Percentiles rank a stretch among this genome's conserved stretches.
These are phyloP conservation scores for Drosophila prostipennis DNA, from an alignment of 2,888 invertebrate species.

Conservation along the genomic window DNA sequence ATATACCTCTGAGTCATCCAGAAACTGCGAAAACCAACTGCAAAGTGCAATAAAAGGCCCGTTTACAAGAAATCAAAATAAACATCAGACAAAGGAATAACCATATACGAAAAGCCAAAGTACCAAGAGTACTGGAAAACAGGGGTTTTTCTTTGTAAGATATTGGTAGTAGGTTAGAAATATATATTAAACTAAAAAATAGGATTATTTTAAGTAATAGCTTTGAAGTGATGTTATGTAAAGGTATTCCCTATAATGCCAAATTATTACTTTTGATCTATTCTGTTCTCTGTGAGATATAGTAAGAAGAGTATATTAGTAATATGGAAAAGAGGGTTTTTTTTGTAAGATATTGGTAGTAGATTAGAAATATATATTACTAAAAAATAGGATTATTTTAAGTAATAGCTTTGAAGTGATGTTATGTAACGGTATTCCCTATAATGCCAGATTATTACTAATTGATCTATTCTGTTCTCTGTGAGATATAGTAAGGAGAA, in stretches of 20 bases:
- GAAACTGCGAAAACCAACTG: constrained; percentile 8
- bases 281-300: neutral
- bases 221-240: neutral
- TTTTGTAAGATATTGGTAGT: neutral
- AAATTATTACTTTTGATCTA: neutral
- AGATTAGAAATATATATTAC: neutral
- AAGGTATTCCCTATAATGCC: neutral
- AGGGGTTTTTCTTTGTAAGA: neutral
- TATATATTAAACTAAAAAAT: too few species aligned
- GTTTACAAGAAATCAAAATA: constrained; percentile 14
- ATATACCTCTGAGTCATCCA: constrained; percentile 11
- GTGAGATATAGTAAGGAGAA: neutral
- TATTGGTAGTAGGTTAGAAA: neutral
- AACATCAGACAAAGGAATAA: constrained; percentile 4
- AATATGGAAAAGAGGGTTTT: too few species aligned
- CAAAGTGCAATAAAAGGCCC: neutral
- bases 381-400: too few species aligned
- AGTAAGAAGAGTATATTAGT: neutral
- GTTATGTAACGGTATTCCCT: neutral
- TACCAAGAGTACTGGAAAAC: neutral
- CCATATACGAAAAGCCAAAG: neutral
- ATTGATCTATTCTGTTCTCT: neutral
- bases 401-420: too few species aligned
- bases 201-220: too few species aligned
- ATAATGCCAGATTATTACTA: neutral